Evolutionary conservation across 2,888 invertebrate species (phyloP), one percentile per base, ranked within the genome.

Genomic region (Epinotia brunnichana): DNA sequence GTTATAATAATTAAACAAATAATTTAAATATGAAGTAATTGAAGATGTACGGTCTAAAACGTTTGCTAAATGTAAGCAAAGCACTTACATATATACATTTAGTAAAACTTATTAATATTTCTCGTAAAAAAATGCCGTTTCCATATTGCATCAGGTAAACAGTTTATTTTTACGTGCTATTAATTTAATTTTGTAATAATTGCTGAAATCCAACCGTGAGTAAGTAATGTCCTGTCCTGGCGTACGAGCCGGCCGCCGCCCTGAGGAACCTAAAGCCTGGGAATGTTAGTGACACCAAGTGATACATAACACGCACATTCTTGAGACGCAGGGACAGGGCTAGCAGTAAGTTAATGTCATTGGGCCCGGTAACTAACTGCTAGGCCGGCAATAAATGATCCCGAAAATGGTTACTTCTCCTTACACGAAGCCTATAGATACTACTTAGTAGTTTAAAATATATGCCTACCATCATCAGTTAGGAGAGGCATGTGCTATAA

Each of bases 331-430:
- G 70, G 70, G 64, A 70, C 64, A 1, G 44, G 17, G 9, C 70
- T 53, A 66, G 70, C 70, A 70, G 57, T 70, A 7, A 51, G 35
- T 51, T 63, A 70, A 9, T 4, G 21, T 41, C 19, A 56, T 19
- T 48, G 54, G 72, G 67, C 61, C 72, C 67, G 35, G 24, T 56
- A 56, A 62, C 56, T n/a, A 19, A 48, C 72, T 68, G 72, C 72
- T 62, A 51, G 56, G 61, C 56, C 41, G 7, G 17, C 7, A 35
- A 48, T 48, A n/a, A n/a, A 19, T 11, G 13, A 48, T 4, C 48
- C n/a, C n/a, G 21, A 2, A 5, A 24, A 24, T n/a, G 29, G 3
- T 15, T 15, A 21, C 10, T 39, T 35, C 35, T 17, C 19, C 19
- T 41, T 17, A 19, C 10, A 60, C 4, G 17, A 24, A 2, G 21